Evolutionary conservation across 2,113 vertebrate species (phyloP).

Genomic region (Pheucticus melanocephalus): DNA sequence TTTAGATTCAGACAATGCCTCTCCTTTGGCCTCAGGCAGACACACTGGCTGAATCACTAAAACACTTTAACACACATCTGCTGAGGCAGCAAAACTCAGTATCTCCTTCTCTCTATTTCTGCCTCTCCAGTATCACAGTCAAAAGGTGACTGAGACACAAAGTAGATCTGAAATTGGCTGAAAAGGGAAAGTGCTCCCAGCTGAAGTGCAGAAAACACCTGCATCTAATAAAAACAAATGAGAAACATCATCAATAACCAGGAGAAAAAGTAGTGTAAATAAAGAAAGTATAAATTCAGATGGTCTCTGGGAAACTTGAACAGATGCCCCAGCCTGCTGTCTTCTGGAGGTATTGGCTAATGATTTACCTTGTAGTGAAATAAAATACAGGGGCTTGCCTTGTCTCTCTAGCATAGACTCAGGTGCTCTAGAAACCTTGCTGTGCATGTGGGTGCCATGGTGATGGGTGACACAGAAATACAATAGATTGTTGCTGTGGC

Average conservation of each 20-base stretch:
- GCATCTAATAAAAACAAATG: conserved; percentile 67
- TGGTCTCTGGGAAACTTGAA: conserved; percentile 23
- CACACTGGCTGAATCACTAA: conserved; percentile 42
- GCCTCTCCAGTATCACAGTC: conserved; percentile 43
- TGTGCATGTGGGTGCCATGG: not conserved
- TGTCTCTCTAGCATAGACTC: not conserved
- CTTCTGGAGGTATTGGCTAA: conserved; percentile 19
- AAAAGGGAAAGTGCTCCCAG: conserved; percentile 63
- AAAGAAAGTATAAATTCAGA: conserved; percentile 49
- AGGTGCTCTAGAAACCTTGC: not conserved
- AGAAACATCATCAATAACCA: conserved; percentile 61
- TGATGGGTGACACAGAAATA: not conserved
- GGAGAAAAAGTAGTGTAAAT: conserved; percentile 43
- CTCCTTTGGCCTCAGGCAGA: conserved; percentile 61
- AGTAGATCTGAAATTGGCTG: conserved; percentile 49
- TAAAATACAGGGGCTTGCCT: not conserved
- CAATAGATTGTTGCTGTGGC: not conserved
- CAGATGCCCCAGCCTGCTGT: not conserved
- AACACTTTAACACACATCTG: conserved; percentile 54
- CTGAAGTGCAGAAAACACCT: conserved; percentile 69
- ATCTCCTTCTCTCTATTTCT: conserved; percentile 3
- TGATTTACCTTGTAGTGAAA: conserved; percentile 25
- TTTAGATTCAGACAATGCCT: conserved; percentile 60
- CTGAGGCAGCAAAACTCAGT: conserved; percentile 53
- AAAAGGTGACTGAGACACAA: conserved; percentile 59